Conservation (phyloP, 1,140 invertebrate species). For the Heterodera schachtii region DNA sequence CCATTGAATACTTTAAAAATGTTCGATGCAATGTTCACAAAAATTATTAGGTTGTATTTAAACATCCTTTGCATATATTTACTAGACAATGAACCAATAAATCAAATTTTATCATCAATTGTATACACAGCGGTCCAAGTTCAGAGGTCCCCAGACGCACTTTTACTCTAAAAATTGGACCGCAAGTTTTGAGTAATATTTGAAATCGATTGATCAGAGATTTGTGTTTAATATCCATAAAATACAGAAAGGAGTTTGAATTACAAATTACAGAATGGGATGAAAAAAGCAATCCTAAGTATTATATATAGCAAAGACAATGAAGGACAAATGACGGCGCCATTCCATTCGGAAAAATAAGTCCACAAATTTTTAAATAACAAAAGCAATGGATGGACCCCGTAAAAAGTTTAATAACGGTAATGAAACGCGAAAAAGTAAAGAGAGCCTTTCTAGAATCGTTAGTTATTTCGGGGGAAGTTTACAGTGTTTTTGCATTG, state of each 20-base stretch:
- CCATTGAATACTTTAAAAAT: neutral
- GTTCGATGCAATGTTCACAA: slow-evolving; percentile 1
- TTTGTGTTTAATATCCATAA: neutral
- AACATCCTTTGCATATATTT: slow-evolving; percentile 1
- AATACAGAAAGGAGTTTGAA: neutral
- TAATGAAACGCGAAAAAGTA: too few species aligned
- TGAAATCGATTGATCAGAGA: neutral
- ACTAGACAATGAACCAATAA: neutral
- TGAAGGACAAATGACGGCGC: too few species aligned
- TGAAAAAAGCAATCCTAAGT: neutral
- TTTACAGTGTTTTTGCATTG: too few species aligned
- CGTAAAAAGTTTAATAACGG: too few species aligned
- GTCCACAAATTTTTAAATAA: too few species aligned
- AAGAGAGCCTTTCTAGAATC: too few species aligned
- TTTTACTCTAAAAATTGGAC: neutral
- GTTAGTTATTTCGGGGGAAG: too few species aligned
- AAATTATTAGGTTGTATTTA: neutral
- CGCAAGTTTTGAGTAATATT: neutral
- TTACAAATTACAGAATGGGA: neutral
- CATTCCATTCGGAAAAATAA: too few species aligned
- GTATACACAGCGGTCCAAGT: neutral
- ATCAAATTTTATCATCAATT: neutral
- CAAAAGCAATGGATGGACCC: too few species aligned
- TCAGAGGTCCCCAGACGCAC: neutral
- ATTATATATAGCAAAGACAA: too few species aligned